phyloP scores from a whole-genome alignment of 2,113 vertebrate species.

The Vulpes ferrilata region DNA sequence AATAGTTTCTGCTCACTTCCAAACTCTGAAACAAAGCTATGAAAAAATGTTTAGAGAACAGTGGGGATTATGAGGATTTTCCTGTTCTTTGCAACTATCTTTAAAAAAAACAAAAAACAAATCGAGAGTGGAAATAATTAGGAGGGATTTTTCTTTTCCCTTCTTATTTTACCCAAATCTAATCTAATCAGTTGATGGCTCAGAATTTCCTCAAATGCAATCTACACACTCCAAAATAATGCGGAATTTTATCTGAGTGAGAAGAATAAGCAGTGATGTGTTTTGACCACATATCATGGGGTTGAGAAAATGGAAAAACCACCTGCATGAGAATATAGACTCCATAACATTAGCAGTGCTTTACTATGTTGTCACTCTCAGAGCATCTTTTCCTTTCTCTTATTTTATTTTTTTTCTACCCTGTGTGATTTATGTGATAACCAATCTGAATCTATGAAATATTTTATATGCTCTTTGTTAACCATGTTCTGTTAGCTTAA shows the following conservation, averaged over 20 bases:
- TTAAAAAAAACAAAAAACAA: neutral
- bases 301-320: neutral
- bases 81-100: neutral
- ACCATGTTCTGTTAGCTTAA: neutral
- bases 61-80: neutral
- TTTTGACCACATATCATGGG: neutral
- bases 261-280: neutral
- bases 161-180: conserved; percentile 1
- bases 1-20: neutral
- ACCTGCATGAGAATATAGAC: neutral
- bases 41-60: neutral
- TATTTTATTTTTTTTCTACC: neutral
- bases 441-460: neutral
- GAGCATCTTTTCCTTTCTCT: neutral
- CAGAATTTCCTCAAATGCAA: conserved; percentile 20
- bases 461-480: neutral
- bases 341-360: neutral
- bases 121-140: neutral
- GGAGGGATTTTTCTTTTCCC: neutral
- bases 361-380: neutral
- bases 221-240: neutral
- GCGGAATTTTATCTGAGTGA: conserved; percentile 1
- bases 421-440: neutral
- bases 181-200: neutral
- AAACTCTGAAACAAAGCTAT: conserved; percentile 24